Conservation (phyloP, 1,140 invertebrate genomes). For the Scaptomyza montana region DNA sequence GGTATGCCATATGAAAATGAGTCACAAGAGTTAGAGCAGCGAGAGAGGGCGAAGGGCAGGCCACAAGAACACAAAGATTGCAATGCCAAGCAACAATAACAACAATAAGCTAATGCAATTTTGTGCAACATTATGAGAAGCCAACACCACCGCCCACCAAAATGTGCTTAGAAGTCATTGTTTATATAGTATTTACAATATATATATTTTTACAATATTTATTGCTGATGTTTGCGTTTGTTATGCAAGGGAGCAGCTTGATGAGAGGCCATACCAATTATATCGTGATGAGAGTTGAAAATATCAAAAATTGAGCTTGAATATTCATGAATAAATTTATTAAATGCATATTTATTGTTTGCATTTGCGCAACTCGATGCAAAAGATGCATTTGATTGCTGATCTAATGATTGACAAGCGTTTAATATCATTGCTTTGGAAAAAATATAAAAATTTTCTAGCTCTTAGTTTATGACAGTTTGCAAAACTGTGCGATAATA, state of each 20-base stretch:
- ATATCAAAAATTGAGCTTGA: conserved; percentile 40
- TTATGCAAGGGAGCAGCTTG: conserved; percentile 40
- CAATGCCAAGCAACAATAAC: conserved; percentile 44
- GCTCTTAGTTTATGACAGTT: not conserved
- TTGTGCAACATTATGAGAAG: conserved; percentile 38
- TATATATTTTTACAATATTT: conserved; percentile 42
- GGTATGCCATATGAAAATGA: conserved; percentile 26
- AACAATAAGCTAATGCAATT: conserved; percentile 49
- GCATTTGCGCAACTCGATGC: conserved; percentile 1
- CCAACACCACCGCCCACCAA: conserved; percentile 69
- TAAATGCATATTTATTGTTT: conserved; percentile 23
- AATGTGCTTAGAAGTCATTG: conserved; percentile 61
- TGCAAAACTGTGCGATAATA: no score
- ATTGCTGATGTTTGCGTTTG: conserved; percentile 41
- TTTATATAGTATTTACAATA: conserved; percentile 34
- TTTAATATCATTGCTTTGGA: not conserved
- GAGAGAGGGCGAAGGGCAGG: conserved; percentile 9
- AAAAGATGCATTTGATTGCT: not conserved
- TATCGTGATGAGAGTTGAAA: conserved; percentile 66
- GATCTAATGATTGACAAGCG: not conserved
- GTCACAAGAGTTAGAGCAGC: conserved; percentile 24
- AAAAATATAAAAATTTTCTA: not conserved
- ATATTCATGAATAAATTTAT: conserved; percentile 39
- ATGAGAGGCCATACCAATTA: conserved; percentile 66
- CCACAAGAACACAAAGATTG: conserved; percentile 26